Percentiles rank a stretch among this genome's conserved stretches.
Conservation (phyloP, 2,113 vertebrate genomes). For the Oncorhynchus keta region DNA sequence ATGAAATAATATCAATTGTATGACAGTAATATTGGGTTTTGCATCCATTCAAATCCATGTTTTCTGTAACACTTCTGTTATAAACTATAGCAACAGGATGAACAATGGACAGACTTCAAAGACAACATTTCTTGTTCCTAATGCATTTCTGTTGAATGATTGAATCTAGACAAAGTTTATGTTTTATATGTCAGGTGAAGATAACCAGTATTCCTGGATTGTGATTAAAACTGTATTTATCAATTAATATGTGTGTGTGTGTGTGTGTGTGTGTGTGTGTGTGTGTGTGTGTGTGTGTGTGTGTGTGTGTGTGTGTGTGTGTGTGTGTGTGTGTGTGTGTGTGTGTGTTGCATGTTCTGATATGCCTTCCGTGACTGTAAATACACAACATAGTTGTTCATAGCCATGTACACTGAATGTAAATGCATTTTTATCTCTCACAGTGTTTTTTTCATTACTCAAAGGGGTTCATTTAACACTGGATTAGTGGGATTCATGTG, state of each 20-base stretch:
- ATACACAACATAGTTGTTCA: no score
- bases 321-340: not conserved
- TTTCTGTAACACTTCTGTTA: not conserved
- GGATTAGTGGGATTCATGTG: no score
- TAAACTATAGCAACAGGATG: no score
- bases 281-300: no score
- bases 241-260: not conserved
- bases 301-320: no score
- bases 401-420: no score
- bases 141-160: not conserved
- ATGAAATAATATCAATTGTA: slow-evolving; percentile 69
- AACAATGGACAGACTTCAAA: no score
- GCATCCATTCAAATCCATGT: not conserved
- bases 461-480: no score
- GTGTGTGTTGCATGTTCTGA: not conserved
- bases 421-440: no score
- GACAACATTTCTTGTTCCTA: not conserved
- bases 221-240: not conserved
- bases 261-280: no score
- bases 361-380: not conserved
- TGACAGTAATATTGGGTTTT: slow-evolving; percentile 30
- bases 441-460: no score
- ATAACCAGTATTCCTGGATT: not conserved
- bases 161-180: not conserved
- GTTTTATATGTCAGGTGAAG: not conserved